phyloP scores from a whole-genome alignment of 2,797 vertebrate genomes.

The Tinamus major region DNA sequence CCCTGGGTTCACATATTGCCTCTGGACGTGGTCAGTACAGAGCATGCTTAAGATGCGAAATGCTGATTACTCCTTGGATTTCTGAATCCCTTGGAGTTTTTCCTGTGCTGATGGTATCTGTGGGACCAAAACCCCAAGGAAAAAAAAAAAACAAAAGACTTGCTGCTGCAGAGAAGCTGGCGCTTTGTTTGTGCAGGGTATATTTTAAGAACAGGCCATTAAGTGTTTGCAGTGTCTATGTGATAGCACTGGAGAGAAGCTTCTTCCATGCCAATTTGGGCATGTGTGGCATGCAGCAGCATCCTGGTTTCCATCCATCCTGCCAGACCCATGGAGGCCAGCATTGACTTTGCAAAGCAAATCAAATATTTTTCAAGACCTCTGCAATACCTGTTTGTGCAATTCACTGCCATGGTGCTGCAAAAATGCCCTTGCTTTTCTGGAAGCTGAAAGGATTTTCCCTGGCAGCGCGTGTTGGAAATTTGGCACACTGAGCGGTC shows the following conservation, averaged over 20 bases:
- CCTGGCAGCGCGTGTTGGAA: not conserved
- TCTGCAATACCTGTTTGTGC: not conserved
- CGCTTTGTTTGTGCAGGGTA: not conserved
- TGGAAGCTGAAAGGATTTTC: not conserved
- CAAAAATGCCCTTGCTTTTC: not conserved
- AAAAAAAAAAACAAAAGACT: not conserved
- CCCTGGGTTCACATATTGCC: too few species aligned
- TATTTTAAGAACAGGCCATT: not conserved
- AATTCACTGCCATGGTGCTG: not conserved
- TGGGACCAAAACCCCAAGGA: not conserved
- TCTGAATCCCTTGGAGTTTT: too few species aligned
- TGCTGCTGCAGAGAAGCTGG: not conserved
- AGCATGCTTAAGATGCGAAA: too few species aligned
- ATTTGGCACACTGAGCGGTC: not conserved
- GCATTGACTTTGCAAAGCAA: constrained; percentile 23
- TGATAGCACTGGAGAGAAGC: not conserved
- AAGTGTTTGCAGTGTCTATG: not conserved
- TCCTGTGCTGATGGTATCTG: too few species aligned
- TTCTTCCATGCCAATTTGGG: not conserved
- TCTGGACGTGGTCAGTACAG: too few species aligned
- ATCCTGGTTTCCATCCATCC: not conserved
- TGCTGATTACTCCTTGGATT: too few species aligned
- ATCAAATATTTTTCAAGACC: constrained; percentile 45
- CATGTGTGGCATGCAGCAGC: not conserved
- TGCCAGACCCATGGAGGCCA: not conserved